Evolutionary conservation across 2,113 vertebrate genomes (phyloP).

Genomic region (Eolophus roseicapilla): DNA sequence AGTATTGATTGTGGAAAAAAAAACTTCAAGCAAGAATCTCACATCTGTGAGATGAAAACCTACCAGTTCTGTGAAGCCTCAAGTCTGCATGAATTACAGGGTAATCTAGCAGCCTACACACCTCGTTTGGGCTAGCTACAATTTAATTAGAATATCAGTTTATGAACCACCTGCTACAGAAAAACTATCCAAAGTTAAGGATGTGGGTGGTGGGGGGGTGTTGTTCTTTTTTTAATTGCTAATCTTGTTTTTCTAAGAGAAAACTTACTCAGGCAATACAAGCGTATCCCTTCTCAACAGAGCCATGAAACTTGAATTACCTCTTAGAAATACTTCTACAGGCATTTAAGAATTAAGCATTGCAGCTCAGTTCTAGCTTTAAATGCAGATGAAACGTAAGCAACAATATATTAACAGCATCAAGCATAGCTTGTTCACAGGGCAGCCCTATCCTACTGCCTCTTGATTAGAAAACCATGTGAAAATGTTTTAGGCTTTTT

Average conservation of each 20-base stretch:
- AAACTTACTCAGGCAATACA: not conserved
- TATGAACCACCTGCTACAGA: not conserved
- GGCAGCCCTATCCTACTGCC: not conserved
- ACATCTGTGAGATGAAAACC: not conserved
- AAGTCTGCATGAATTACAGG: not conserved
- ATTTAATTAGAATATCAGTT: conserved; percentile 5
- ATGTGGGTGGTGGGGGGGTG: not conserved
- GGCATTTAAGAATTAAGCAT: not conserved
- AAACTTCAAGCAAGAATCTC: not conserved
- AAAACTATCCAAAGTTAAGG: not conserved
- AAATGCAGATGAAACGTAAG: not conserved
- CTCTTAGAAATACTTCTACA: not conserved
- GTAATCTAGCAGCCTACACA: not conserved
- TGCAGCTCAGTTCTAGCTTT: not conserved
- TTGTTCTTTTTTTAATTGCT: not conserved
- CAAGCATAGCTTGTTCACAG: not conserved
- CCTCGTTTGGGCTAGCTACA: not conserved
- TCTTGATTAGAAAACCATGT: not conserved
- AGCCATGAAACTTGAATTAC: not conserved
- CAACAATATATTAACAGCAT: not conserved
- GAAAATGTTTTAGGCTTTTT: not conserved
- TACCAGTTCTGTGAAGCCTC: not conserved
- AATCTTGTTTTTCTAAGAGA: not conserved
- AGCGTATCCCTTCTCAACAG: not conserved
- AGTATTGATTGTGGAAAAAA: conserved; percentile 1